Conservation (phyloP, 2,113 vertebrate genomes). For the Synchiropus splendidus region DNA sequence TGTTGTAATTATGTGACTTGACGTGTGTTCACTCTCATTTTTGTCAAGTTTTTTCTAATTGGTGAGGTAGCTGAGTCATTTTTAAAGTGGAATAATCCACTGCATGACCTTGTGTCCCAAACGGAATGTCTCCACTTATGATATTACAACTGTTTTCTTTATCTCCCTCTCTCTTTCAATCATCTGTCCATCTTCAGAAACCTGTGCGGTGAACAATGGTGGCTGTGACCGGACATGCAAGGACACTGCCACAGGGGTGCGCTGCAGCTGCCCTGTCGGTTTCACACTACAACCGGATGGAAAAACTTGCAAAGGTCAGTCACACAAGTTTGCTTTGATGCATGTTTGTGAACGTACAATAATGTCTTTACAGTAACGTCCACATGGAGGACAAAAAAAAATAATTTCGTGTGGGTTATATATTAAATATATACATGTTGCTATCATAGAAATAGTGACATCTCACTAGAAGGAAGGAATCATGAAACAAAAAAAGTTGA, state of each 20-base stretch:
- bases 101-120: constrained; percentile 38
- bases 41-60: constrained; percentile 1
- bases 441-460: no score
- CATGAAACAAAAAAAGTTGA: no score
- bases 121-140: background rate
- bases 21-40: background rate
- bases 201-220: constrained; percentile 94
- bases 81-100: constrained; percentile 20
- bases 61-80: background rate
- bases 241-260: constrained; percentile 91
- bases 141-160: constrained; percentile 15
- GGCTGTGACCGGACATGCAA: constrained; percentile 96
- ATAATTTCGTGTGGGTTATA: no score
- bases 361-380: no score
- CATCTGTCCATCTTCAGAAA: constrained; percentile 68
- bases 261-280: constrained; percentile 94
- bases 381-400: no score
- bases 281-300: constrained; percentile 94
- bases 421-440: no score
- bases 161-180: constrained; percentile 25
- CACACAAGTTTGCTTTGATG: background rate
- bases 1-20: no score
- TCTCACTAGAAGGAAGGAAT: no score
- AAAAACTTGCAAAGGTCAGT: constrained; percentile 98
- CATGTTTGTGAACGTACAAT: background rate